Base-by-base conservation (phyloP, 1,140 invertebrate genomes). In the Cotesia vestalis region DNA sequence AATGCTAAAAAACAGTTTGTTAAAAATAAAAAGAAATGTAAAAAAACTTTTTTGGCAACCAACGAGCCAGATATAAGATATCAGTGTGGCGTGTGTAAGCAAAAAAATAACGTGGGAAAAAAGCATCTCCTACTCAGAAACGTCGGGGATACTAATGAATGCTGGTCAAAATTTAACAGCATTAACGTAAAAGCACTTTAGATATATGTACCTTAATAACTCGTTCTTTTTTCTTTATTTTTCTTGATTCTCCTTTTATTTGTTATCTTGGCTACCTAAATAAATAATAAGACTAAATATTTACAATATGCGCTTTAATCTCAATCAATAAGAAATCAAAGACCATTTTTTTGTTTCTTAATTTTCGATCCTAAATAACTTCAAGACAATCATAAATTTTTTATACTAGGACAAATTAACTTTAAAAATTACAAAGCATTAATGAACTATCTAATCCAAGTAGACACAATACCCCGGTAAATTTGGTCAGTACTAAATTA, bases 91-190 rank as follows among this genome's bases (percentile, higher is more conserved):
- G 61, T 38, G 11, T n/a, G 34, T n/a, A n/a, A 27, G 36, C 6
- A 63, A 17, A 63, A 63, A 63, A 40, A 63, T n/a, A 63, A 38
- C 11, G 36, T 36, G 36, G 34, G 6, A 36, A 63, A 40, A 62
- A 38, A 38, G 2, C 12, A 38, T 4, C 17, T 14, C 27, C 17
- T 61, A 27, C 59, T 61, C 17, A 34, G 27, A 61, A 61, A 61
- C 20, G 59, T 27, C 59, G 2, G 61, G 55, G 68, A 74, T 70
- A 52, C 73, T 74, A 68, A 74, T 74, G 69, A 73, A 70, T 73
- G 67, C 72, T 66, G 68, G 69, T 74, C 62, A 74, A 62, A 74
- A 70, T 66, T 74, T 61, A 71, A 66, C 68, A 66, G 61, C 63
- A 69, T 70, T 74, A 74, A 59, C 57, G 40, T 46, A 46, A 46